Evolutionary conservation across 1,140 invertebrate species (phyloP).

Genomic region (Eupeodes corollae): DNA sequence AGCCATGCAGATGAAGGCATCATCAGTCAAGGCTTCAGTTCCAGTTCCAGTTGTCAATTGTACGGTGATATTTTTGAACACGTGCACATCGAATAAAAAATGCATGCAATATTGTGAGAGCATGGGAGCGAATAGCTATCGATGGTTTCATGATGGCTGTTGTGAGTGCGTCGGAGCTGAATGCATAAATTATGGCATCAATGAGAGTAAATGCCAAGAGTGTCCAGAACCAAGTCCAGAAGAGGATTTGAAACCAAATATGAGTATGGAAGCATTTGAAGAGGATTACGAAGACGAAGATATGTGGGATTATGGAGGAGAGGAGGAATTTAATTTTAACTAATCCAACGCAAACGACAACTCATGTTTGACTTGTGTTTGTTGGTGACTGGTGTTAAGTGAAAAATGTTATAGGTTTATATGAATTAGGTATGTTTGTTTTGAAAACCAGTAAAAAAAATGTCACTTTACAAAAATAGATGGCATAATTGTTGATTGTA

Average conservation of each 20-base stretch:
- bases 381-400: too few species aligned
- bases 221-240: slow-evolving; percentile 28
- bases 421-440: too few species aligned
- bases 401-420: too few species aligned
- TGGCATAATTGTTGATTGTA: too few species aligned
- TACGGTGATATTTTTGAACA: slow-evolving; percentile 82
- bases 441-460: too few species aligned
- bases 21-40: not conserved
- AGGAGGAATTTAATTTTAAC: too few species aligned
- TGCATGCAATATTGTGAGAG: slow-evolving; percentile 40
- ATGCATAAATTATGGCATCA: slow-evolving; percentile 85
- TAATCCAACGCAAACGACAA: too few species aligned
- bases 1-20: not conserved
- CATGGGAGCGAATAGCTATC: slow-evolving; percentile 35
- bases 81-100: slow-evolving; percentile 80
- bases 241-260: slow-evolving; percentile 1
- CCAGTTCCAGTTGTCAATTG: slow-evolving; percentile 63
- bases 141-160: slow-evolving; percentile 93
- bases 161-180: slow-evolving; percentile 85
- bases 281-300: slow-evolving; percentile 19
- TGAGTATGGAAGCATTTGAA: slow-evolving; percentile 5
- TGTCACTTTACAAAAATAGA: too few species aligned
- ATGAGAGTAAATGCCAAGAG: slow-evolving; percentile 49
- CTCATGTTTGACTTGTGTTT: too few species aligned
- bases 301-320: not conserved